Conservation (phyloP, 2,797 vertebrate genomes). For the Graptemys geographica region DNA sequence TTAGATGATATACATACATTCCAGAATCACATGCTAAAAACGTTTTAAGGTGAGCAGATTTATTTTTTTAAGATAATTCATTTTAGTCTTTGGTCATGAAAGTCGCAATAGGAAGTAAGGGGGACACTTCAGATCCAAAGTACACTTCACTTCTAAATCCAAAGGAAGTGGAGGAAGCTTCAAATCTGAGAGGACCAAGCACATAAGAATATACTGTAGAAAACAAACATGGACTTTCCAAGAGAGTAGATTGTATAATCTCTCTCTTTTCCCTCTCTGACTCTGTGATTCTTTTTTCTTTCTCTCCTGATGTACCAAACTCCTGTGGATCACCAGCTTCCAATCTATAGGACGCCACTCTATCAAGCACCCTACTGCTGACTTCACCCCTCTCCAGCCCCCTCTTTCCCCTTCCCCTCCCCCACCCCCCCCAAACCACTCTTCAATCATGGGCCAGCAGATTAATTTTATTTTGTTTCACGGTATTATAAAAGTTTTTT, state of each 20-base stretch:
- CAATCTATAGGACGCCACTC: neutral
- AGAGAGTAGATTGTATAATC: neutral
- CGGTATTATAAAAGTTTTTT: neutral
- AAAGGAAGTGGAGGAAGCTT: neutral
- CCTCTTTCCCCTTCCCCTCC: rapidly evolving
- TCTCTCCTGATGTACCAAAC: neutral
- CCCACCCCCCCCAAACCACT: neutral
- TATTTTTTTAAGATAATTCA: neutral
- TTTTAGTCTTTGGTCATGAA: rapidly evolving
- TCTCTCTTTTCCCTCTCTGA: neutral
- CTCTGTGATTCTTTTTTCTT: neutral
- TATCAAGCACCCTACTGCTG: neutral
- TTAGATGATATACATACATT: rapidly evolving
- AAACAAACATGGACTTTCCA: rapidly evolving
- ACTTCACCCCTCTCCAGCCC: rapidly evolving
- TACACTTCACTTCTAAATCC: neutral
- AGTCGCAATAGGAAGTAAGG: rapidly evolving
- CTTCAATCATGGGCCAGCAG: neutral
- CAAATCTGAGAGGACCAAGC: neutral
- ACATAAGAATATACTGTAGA: neutral
- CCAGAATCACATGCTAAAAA: neutral
- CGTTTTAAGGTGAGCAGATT: neutral
- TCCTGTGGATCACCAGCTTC: rapidly evolving
- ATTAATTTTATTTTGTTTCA: neutral
- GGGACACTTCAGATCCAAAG: neutral